Evolutionary conservation across 2,888 invertebrate genomes (phyloP), one percentile per base, ranked within the genome.

Genomic region (Caenorhabditis sp.): DNA sequence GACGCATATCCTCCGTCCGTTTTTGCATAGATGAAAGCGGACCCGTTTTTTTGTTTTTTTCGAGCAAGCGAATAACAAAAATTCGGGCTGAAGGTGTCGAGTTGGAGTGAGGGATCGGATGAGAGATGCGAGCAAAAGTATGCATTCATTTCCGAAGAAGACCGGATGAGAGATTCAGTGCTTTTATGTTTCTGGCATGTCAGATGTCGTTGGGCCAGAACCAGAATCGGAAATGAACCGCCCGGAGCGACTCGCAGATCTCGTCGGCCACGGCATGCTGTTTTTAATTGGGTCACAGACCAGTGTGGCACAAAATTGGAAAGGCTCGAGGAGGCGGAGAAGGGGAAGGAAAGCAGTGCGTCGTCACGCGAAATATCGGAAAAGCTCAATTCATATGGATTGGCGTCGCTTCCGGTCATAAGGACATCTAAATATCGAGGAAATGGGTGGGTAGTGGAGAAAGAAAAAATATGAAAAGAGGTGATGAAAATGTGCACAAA

Each of bases 281-380:
- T 56, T 44, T 56, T 72, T 72, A 72, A 72, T 72, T 72, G 64
- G 64, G 56, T 64, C 56, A 18, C 40, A 32, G 32, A 6, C 22
- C 26, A 24, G 55, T n/a, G 55, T 11, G 26, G 28, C 18, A 35
- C 40, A 9, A 60, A 60, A 60, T 60, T 37, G 60, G 40, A 60
- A 60, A 60, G 24, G 22, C n/a, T n/a, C n/a, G n/a, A 22, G 37
- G 32, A 6, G 35, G 50, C 4, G 11, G 18, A 20, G 20, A 37
- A 60, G 24, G 40, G 37, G 24, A 15, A 24, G 18, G 37, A 32
- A 24, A 60, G 60, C 32, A 11, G 40, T 60, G 60, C 60, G 60
- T 60, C 60, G 40, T 8, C 6, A 18, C 5, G 32, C 4, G 32
- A 32, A 32, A 32, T 32, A 4, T 4, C n/a, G 35, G 56, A 56